Evolutionary conservation across 2,888 invertebrate species (phyloP), one percentile per base, ranked within the genome.

Genomic region (Limnephilus marmoratus): DNA sequence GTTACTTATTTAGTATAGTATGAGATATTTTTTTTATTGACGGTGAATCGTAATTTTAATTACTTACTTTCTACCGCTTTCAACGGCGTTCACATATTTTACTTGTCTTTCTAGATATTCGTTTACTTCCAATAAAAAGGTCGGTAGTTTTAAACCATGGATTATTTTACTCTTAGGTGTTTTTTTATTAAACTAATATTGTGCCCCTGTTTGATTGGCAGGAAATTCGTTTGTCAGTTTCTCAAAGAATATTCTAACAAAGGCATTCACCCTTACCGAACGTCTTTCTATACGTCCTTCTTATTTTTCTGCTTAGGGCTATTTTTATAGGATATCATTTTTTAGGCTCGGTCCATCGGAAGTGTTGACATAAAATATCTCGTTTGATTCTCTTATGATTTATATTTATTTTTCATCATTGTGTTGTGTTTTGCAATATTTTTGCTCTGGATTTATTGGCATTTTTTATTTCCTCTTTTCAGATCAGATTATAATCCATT

Each of bases 171-270:
- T 41, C 29, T 29, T 83, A 81, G 82, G 45, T 90, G 45, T 83
- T 90, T 90, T 90, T 90, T 82, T 34, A 81, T 11, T 85, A 45
- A 53, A 68, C 24, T 34, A 82, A 53, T 31, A 53, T 53, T 90
- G 81, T n/a, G 87, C 53, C 34, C 24, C 7, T 24, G 81, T 49
- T 91, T 91, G 87, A 91, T 87, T 91, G 87, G 80, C 91, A 91
- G 87, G 91, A 86, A 87, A 86, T 91, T 87, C 53, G 41, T 90
- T 68, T 68, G 68, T 68, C 68, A 68, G 68, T 68, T 90, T 86
- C 37, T 34, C 37, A 80, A 29, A 83, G 82, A 90, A 53, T 31
- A 82, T 24, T 24, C 12, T 37, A 90, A 85, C 90, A 90, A 90
- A 68, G 68, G 90, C 34, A 85, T 15, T 68, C 53, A 68, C 49